Evolutionary conservation across 2,888 invertebrate species (phyloP), one percentile per base, ranked within the genome.

Genomic region (Dinocampus coccinellae): DNA sequence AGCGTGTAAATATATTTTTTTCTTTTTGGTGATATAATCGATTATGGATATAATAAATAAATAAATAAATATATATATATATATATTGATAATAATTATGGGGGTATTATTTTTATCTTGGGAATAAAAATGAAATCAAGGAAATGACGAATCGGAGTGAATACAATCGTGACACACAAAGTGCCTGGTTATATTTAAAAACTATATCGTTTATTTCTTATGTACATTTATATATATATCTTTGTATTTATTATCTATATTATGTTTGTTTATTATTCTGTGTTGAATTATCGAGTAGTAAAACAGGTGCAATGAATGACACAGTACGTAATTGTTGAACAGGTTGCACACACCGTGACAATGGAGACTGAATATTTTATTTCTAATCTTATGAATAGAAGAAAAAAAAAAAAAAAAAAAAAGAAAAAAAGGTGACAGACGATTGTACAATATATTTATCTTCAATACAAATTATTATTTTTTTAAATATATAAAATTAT

Each of bases 301-400:
- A 65, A 75, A 69, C 75, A 75, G 75, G 75, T 75, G 75, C 75
- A 72, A 63, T 63, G 36, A 61, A 63, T 75, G 75, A 75, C 70
- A 70, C 66, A 73, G 73, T 26, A 53, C n/a, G n/a, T 26, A n/a
- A 66, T 42, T 57, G 16, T 55, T 22, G 24, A 22, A 26, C 66
- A 66, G 66, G 55, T 66, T 66, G 33, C 33, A 66, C 39, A 57
- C n/a, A 57, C 10, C 16, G 16, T 64, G 63, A 66, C 57, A 57
- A 66, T 7, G 39, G 36, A 29, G 36, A 57, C 22, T 20, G 22
- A 7, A n/a, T n/a, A n/a, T n/a, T n/a, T n/a, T n/a, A n/a, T n/a
- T n/a, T n/a, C n/a, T n/a, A n/a, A n/a, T n/a, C n/a, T n/a, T n/a
- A n/a, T n/a, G n/a, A n/a, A n/a, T n/a, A 47, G 13, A 3, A 29